phyloP scores from a whole-genome alignment of 2,113 vertebrate genomes.

The Vanacampus margaritifer region DNA sequence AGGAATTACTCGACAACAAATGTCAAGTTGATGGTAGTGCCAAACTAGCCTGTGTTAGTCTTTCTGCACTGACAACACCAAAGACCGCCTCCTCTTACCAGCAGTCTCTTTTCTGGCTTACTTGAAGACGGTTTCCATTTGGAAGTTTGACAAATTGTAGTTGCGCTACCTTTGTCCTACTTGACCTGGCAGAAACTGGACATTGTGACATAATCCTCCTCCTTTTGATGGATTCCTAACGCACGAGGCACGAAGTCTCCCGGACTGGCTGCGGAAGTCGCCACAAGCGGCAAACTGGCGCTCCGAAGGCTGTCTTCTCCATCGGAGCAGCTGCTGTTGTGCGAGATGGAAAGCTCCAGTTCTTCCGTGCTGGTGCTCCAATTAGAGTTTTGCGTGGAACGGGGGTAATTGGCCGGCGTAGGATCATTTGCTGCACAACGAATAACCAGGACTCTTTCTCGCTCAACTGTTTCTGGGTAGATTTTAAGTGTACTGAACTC shows the following conservation, averaged over 20 bases:
- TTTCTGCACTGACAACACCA: too few relatives aligned
- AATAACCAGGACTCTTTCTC: neutral
- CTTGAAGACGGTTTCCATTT: neutral
- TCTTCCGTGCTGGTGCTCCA: neutral
- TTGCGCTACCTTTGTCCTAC: neutral
- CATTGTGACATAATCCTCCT: conserved; percentile 9
- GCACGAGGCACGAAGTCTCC: neutral
- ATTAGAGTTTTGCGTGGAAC: neutral
- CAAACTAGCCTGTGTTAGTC: neutral
- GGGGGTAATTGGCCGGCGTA: neutral
- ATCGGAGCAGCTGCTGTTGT: neutral
- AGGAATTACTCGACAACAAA: neutral
- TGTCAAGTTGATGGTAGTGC: neutral
- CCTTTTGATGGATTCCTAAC: neutral
- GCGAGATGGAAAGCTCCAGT: conserved; percentile 2
- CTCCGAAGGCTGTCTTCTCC: neutral
- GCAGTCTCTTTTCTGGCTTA: neutral
- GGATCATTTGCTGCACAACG: neutral
- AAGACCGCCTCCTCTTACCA: neutral
- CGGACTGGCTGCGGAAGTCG: neutral
- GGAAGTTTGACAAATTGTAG: neutral
- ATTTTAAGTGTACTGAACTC: conserved; percentile 7
- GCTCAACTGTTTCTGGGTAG: neutral
- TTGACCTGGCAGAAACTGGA: conserved; percentile 4
- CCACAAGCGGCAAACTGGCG: neutral